phyloP scores from a whole-genome alignment of 2,797 vertebrate species.

The Xenentodon cancila region DNA sequence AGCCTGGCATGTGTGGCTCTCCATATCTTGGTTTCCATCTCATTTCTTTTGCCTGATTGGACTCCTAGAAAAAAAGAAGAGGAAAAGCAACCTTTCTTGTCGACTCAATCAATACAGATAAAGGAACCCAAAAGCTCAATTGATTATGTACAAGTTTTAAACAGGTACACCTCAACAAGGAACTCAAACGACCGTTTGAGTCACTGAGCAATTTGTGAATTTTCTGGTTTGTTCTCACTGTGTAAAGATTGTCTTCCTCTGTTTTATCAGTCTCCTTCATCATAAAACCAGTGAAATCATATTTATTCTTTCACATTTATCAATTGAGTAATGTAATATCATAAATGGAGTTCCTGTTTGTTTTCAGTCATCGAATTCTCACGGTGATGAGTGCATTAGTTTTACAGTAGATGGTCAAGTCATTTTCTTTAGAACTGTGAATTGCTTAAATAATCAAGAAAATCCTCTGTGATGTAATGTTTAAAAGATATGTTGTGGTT shows the following conservation, averaged over 20 bases:
- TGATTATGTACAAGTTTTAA: background rate
- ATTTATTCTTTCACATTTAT: constrained; percentile 28
- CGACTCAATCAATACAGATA: background rate
- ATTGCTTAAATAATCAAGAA: constrained; percentile 22
- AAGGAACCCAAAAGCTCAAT: background rate
- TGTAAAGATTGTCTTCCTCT: background rate
- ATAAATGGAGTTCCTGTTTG: constrained; percentile 33
- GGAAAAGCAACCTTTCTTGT: constrained; percentile 2
- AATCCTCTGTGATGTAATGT: constrained; percentile 13
- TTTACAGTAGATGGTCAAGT: background rate
- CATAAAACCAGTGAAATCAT: constrained; percentile 2
- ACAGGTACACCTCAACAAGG: background rate
- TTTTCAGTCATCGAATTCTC: constrained; percentile 19
- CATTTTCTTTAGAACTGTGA: constrained; percentile 24
- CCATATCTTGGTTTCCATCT: constrained; percentile 23
- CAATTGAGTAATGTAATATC: constrained; percentile 2
- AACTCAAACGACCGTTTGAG: background rate
- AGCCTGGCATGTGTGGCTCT: constrained; percentile 44
- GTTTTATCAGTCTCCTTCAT: constrained; percentile 22
- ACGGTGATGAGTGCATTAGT: constrained; percentile 16
- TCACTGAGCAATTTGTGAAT: constrained; percentile 15
- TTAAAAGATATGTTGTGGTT: constrained; percentile 29
- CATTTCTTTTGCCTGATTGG: background rate
- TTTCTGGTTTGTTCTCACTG: constrained; percentile 3
- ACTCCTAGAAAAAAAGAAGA: constrained; percentile 1